A percentile compares a stretch with the other conserved stretches of the same genome.
Conservation (phyloP, 2,797 vertebrate genomes). For the Chloroceryle inda region DNA sequence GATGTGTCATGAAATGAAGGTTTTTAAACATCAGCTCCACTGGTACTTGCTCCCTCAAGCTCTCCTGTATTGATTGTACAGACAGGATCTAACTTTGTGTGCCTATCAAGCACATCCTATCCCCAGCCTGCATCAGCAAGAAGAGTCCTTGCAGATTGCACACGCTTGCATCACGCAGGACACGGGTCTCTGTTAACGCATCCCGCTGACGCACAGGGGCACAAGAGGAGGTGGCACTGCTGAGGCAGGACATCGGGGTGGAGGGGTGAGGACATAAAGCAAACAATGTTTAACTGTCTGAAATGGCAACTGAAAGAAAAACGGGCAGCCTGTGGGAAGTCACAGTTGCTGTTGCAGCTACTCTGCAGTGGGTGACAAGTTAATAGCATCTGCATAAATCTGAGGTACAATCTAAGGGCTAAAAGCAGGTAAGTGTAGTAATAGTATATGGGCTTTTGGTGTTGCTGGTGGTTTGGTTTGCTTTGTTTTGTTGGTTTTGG, state of each 20-base stretch:
- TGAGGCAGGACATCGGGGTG: not conserved
- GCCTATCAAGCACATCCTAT: not conserved
- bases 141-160: not conserved
- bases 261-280: constrained; percentile 8
- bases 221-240: not conserved
- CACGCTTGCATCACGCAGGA: not conserved
- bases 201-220: not conserved
- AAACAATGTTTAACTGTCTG: not conserved
- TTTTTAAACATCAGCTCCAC: not conserved
- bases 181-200: not conserved
- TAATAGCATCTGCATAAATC: not conserved
- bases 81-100: not conserved
- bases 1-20: not conserved
- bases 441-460: not conserved
- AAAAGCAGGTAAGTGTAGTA: not conserved
- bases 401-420: not conserved
- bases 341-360: not conserved
- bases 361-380: not conserved
- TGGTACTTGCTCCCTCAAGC: not conserved
- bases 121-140: not conserved
- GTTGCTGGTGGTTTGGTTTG: not conserved
- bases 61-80: not conserved
- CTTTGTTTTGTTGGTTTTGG: too few relatives aligned
- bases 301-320: constrained; percentile 18
- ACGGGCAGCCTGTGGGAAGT: not conserved